Base-by-base conservation (phyloP, 2,888 invertebrate genomes). In the Ichneumon xanthorius region DNA sequence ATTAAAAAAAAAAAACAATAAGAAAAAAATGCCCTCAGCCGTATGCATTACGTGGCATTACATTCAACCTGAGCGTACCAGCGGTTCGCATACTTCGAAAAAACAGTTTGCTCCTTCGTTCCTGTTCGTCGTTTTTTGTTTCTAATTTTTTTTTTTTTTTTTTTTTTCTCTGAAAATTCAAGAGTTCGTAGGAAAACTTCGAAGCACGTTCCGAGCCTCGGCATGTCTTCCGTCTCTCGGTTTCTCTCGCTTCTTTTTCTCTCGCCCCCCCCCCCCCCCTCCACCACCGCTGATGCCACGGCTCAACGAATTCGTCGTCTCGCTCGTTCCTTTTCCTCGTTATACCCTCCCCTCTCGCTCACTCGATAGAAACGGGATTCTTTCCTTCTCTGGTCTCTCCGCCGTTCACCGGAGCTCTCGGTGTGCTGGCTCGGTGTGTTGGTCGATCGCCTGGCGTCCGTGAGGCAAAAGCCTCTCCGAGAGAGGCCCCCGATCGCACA, bases 281-380 rank as follows among this genome's bases (percentile, higher is more conserved):
- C 30, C 84, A 50, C 76, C 78, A 50, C 37, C 80, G 16, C 48
- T 63, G 58, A 11, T 58, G 40, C 55, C 70, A 11, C 63, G 85
- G 37, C 80, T 75, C 48, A 63, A 53, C 80, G 65, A 63, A 79
- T 73, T 50, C 72, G 79, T 75, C 71, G 11, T 82, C 82, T 76
- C 80, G 78, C 85, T 87, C 77, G 67, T 53, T 80, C 71, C 68
- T 88, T 84, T 78, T 86, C 73, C 85, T 80, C 84, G 81, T 65
- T 22, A 68, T 75, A 73, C n/a, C 48, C 53, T 84, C 88, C 86
- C 75, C 63, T 89, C 87, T 88, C 89, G 80, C 87, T 89, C 89
- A 30, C 63, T 85, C 81, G 85, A 88, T 89, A 90, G 89, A 92
- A 93, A 93, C 93, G 93, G 92, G 93, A 93, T 93, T 93, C 93